Evolutionary conservation across 2,888 invertebrate genomes (phyloP).

Genomic region (Agonopterix arenella): DNA sequence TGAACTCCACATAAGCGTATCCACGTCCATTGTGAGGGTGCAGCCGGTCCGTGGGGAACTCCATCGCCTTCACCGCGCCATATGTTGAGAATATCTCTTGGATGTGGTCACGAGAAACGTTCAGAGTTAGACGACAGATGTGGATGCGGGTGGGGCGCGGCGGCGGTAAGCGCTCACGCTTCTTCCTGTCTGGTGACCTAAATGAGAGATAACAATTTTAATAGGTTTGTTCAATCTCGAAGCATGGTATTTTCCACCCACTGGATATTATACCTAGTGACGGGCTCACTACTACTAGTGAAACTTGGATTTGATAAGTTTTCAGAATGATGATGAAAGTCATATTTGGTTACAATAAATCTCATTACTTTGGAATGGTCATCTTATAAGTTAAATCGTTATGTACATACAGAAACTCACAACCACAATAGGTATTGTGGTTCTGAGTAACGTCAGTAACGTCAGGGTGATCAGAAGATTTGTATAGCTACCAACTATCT

Average conservation of each 20-base stretch:
- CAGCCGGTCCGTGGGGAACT: conserved; percentile 91
- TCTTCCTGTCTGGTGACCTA: conserved; percentile 79
- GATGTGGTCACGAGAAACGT: conserved; percentile 94
- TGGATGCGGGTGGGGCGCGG: conserved; percentile 96
- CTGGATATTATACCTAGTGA: too few species aligned
- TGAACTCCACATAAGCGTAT: conserved; percentile 97
- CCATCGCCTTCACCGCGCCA: conserved; percentile 90
- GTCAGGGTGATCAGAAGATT: too few species aligned
- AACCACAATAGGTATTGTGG: too few species aligned
- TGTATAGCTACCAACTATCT: too few species aligned
- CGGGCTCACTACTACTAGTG: too few species aligned
- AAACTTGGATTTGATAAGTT: too few species aligned
- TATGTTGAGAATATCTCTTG: conserved; percentile 94
- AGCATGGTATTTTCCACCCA: not conserved
- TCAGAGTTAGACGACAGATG: conserved; percentile 93
- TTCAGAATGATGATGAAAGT: too few species aligned
- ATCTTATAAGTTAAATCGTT: too few species aligned
- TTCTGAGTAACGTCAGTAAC: too few species aligned
- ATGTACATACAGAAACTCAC: too few species aligned
- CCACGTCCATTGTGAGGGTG: conserved; percentile 94
- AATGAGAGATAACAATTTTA: conserved; percentile 2
- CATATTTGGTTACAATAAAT: too few species aligned
- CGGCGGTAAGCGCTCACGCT: conserved; percentile 91
- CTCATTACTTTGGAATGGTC: too few species aligned
- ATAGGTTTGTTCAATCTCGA: not conserved